A percentile compares a stretch with the other conserved stretches of the same genome.
phyloP scores from a whole-genome alignment of 2,113 vertebrate species.

The Hipposideros armiger region DNA sequence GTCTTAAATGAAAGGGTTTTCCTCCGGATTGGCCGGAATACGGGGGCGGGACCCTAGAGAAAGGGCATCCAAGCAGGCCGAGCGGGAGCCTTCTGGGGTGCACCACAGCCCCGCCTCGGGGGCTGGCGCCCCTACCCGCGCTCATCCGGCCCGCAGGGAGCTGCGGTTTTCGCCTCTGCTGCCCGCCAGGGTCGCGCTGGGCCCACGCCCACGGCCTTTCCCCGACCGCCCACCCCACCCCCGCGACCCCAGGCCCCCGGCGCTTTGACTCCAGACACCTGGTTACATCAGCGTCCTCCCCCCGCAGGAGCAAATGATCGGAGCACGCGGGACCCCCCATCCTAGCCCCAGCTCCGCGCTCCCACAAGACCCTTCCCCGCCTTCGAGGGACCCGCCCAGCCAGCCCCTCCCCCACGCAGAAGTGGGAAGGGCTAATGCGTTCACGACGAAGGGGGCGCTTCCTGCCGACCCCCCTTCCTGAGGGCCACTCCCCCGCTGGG shows the following conservation, averaged over 20 bases:
- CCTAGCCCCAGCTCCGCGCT: not conserved
- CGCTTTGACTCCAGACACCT: not conserved
- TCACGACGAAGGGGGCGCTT: not conserved
- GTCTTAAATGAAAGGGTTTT: not conserved
- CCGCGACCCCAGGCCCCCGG: too few relatives aligned
- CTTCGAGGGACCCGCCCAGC: not conserved
- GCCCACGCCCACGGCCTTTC: not conserved
- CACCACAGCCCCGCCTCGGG: accelerated
- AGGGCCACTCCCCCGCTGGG: not conserved
- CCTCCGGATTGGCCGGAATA: not conserved
- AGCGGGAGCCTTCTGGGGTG: too few relatives aligned
- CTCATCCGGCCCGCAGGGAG: not conserved
- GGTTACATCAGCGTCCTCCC: not conserved
- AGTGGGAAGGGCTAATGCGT: not conserved
- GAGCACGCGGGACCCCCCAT: too few relatives aligned
- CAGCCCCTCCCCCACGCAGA: not conserved
- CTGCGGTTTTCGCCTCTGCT: slow-evolving; percentile 6
- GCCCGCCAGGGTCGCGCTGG: not conserved
- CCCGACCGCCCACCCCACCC: not conserved
- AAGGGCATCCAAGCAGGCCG: too few relatives aligned
- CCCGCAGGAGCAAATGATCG: not conserved
- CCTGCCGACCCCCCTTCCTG: not conserved
- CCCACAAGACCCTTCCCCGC: not conserved
- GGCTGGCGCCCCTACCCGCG: not conserved
- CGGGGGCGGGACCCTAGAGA: not conserved